A percentile compares a stretch with the other conserved stretches of the same genome.
phyloP scores from a whole-genome alignment of 1,140 invertebrate species.

The Drosophila arizonae region DNA sequence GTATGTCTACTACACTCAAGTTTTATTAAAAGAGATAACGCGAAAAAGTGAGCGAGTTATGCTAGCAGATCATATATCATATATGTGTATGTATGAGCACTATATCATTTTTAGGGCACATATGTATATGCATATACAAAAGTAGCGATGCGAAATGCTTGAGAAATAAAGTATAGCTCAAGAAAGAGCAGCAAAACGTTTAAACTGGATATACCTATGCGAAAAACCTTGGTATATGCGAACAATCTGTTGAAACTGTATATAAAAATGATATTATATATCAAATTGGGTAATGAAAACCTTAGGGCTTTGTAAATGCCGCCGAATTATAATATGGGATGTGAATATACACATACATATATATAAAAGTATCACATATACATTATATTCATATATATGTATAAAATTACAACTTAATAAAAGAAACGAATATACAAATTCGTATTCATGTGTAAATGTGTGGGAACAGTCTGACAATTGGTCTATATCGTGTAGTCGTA shows the following conservation, averaged over 20 bases:
- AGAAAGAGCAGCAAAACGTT: neutral
- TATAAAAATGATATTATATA: neutral
- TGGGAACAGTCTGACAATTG: conserved; percentile 16
- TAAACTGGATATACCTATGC: neutral
- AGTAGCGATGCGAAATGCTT: too few relatives aligned
- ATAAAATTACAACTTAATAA: neutral
- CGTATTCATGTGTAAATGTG: conserved; percentile 10
- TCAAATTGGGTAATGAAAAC: neutral
- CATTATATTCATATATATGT: neutral
- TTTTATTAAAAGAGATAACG: too few relatives aligned
- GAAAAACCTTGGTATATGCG: neutral
- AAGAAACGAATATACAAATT: neutral
- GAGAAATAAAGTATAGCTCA: too few relatives aligned
- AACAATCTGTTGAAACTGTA: neutral
- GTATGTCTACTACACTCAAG: too few relatives aligned
- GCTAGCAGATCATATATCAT: too few relatives aligned
- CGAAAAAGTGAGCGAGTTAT: too few relatives aligned
- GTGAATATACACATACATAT: neutral
- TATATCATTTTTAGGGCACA: too few relatives aligned
- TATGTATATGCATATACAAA: too few relatives aligned
- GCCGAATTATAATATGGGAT: neutral
- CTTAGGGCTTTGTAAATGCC: conserved; percentile 4
- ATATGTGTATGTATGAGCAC: too few relatives aligned
- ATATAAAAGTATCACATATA: neutral
- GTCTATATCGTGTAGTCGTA: conserved; percentile 8